phyloP scores from a whole-genome alignment of 2,113 vertebrate species.

The Pipra filicauda region DNA sequence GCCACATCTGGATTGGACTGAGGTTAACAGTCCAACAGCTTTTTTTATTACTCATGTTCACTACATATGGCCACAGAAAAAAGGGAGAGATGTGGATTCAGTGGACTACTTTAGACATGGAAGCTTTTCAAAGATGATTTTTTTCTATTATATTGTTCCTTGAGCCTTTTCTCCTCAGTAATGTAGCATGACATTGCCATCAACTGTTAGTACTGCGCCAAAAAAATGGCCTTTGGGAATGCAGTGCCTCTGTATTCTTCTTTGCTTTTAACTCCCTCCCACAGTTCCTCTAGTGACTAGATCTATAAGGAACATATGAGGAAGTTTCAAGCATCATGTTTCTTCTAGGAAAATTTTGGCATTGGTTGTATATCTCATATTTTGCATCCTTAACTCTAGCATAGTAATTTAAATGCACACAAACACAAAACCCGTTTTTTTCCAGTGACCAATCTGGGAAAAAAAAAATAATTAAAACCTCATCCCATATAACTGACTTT shows the following conservation, averaged over 20 bases:
- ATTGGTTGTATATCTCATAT: background rate
- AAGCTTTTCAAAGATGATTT: background rate
- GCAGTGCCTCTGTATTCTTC: background rate
- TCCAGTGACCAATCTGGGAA: background rate
- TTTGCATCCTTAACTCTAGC: background rate
- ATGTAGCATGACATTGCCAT: constrained; percentile 4
- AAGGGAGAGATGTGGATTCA: background rate
- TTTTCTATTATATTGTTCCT: background rate
- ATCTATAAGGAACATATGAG: background rate
- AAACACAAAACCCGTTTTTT: background rate
- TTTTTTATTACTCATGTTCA: background rate
- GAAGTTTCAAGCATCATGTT: background rate
- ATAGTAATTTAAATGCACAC: background rate
- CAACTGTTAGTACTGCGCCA: background rate
- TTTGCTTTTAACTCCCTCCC: background rate
- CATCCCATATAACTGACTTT: background rate
- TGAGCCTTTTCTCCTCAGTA: background rate
- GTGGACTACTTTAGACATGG: background rate
- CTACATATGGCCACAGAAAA: background rate
- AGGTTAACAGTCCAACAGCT: background rate
- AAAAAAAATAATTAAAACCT: background rate
- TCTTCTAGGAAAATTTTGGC: background rate
- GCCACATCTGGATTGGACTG: background rate
- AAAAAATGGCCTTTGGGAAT: background rate
- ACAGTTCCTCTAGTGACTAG: background rate